A percentile compares a stretch with the other conserved stretches of the same genome.
Evolutionary conservation across 2,797 vertebrate species (phyloP).

Genomic region (Ctenopoma multispine): DNA sequence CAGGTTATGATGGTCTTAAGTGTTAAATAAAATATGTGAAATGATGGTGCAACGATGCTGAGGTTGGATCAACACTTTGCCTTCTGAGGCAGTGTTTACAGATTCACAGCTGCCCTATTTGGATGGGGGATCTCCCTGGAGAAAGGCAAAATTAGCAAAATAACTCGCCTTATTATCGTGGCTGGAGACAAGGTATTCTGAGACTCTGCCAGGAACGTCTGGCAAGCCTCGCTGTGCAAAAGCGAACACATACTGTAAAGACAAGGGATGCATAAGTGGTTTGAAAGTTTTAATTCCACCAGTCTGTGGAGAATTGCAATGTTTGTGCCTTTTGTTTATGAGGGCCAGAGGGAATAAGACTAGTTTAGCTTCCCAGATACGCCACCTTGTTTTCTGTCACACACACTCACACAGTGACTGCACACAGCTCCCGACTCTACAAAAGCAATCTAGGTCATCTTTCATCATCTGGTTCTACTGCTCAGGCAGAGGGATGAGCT

Average conservation of each 20-base stretch:
- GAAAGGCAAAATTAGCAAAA: slow-evolving; percentile 57
- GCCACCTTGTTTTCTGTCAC: slow-evolving; percentile 71
- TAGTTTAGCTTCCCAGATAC: slow-evolving; percentile 66
- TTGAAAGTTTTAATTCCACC: slow-evolving; percentile 70
- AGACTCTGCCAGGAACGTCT: slow-evolving; percentile 52
- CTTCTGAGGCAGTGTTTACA: slow-evolving; percentile 44
- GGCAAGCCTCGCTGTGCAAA: slow-evolving; percentile 46
- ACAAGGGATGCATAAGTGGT: slow-evolving; percentile 50
- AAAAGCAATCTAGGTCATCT: slow-evolving; percentile 80
- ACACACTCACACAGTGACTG: slow-evolving; percentile 47
- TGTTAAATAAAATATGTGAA: slow-evolving; percentile 9
- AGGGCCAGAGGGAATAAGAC: slow-evolving; percentile 67
- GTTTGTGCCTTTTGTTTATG: slow-evolving; percentile 67
- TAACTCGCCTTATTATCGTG: slow-evolving; percentile 45
- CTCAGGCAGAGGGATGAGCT: slow-evolving; percentile 60
- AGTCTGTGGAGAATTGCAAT: slow-evolving; percentile 57
- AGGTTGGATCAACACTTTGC: slow-evolving; percentile 8
- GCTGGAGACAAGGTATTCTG: slow-evolving; percentile 52
- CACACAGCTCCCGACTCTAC: slow-evolving; percentile 50
- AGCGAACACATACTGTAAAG: slow-evolving; percentile 19
- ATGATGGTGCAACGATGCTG: slow-evolving; percentile 1
- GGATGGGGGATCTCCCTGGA: slow-evolving; percentile 43
- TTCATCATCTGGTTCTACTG: slow-evolving; percentile 72
- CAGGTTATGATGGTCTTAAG: background rate
- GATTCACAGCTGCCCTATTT: slow-evolving; percentile 60